phyloP scores from a whole-genome alignment of 2,888 invertebrate genomes.

The Zygothrica quintamaculata region DNA sequence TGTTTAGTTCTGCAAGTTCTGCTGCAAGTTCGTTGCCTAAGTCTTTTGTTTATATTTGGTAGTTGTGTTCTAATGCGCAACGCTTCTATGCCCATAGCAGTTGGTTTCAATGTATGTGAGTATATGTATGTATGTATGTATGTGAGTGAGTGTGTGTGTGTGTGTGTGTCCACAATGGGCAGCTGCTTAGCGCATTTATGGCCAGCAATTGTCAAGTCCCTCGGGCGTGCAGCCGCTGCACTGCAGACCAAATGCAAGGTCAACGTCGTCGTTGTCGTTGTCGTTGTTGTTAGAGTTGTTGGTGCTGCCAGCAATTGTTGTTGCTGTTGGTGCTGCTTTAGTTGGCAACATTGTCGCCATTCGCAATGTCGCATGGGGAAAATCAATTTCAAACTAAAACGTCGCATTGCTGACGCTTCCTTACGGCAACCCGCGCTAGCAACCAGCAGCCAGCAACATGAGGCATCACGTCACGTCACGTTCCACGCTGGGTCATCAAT shows the following conservation, averaged over 20 bases:
- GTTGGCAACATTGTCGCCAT: constrained; percentile 42
- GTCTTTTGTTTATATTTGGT: constrained; percentile 77
- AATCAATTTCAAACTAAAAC: constrained; percentile 75
- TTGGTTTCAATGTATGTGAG: background rate
- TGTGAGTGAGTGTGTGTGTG: constrained; percentile 4
- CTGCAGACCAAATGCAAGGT: constrained; percentile 68
- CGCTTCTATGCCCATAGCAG: constrained; percentile 44
- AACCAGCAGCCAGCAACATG: too few relatives aligned
- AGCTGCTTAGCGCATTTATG: constrained; percentile 79
- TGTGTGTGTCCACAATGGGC: constrained; percentile 58
- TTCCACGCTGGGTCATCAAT: constrained; percentile 76
- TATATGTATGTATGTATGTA: constrained; percentile 12
- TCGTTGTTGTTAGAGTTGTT: constrained; percentile 8
- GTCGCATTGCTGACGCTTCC: constrained; percentile 55
- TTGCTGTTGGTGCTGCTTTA: constrained; percentile 15
- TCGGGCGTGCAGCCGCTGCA: constrained; percentile 47
- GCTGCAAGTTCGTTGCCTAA: constrained; percentile 76
- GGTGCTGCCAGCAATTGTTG: constrained; percentile 12
- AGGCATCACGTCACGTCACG: constrained; percentile 72
- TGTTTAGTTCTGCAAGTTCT: constrained; percentile 56
- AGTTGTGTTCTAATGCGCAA: constrained; percentile 67
- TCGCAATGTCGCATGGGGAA: constrained; percentile 64
- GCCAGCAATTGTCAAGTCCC: constrained; percentile 77
- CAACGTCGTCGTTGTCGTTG: constrained; percentile 44
- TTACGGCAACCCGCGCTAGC: constrained; percentile 6